phyloP scores from a whole-genome alignment of 2,113 vertebrate species.

The Dascyllus trimaculatus region DNA sequence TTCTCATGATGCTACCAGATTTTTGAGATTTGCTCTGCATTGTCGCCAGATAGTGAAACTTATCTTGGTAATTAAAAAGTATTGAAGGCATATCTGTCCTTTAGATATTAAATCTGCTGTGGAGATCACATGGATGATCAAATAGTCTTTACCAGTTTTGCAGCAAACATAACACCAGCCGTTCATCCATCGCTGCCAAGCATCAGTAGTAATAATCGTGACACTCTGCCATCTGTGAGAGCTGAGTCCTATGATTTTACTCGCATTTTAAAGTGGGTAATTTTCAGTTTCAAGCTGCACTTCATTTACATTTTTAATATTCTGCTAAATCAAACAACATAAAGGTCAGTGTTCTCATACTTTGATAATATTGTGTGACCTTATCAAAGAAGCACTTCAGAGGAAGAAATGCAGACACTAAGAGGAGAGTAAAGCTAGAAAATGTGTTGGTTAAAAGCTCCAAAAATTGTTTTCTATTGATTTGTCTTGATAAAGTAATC shows the following conservation, averaged over 20 bases:
- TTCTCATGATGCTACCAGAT: neutral
- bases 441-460: neutral
- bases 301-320: constrained; percentile 37
- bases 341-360: constrained; percentile 10
- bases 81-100: too few species aligned
- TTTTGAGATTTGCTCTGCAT: too few species aligned
- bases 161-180: constrained; percentile 9
- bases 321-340: neutral
- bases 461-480: neutral
- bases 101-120: constrained; percentile 3
- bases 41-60: too few species aligned
- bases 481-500: neutral
- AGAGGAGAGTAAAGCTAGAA: neutral
- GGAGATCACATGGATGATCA: neutral
- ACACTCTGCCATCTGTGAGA: constrained; percentile 36
- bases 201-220: constrained; percentile 24
- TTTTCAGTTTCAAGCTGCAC: neutral
- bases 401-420: too few species aligned
- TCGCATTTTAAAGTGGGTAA: neutral
- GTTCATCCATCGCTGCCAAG: constrained; percentile 11
- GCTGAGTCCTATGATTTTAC: neutral
- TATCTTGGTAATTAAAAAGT: too few species aligned
- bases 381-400: neutral
- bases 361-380: neutral
- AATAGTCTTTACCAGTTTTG: neutral